phyloP scores from a whole-genome alignment of 2,113 vertebrate species.

The Egretta garzetta region DNA sequence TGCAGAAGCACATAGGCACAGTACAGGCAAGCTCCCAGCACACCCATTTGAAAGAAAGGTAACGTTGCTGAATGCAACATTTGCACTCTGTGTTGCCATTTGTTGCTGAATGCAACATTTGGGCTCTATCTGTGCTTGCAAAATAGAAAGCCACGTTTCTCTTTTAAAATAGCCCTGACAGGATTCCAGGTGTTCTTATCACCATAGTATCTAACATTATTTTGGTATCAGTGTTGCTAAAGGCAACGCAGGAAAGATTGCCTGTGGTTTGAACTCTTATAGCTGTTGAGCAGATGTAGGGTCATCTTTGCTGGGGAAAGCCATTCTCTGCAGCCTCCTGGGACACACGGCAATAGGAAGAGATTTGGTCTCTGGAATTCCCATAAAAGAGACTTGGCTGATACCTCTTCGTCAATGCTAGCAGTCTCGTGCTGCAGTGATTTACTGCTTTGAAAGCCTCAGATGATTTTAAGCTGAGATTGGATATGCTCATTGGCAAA shows the following conservation, averaged over 20 bases:
- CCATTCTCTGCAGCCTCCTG: background rate
- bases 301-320: background rate
- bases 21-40: background rate
- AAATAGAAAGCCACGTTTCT: background rate
- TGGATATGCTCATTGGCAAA: background rate
- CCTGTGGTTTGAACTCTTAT: background rate
- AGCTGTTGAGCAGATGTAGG: background rate
- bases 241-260: background rate
- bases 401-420: background rate
- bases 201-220: background rate
- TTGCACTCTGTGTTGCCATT: background rate
- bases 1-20: background rate
- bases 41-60: background rate
- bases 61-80: background rate
- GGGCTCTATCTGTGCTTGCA: background rate
- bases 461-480: background rate
- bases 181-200: background rate
- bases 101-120: background rate
- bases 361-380: conserved; percentile 25
- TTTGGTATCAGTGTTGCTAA: background rate
- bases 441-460: background rate
- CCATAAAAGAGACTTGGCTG: background rate
- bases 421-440: background rate
- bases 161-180: background rate
- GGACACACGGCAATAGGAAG: background rate